Evolutionary conservation across 37 sponge, comb jelly and placozoan species (phyloP).

Genomic region (Ephydatia muelleri): DNA sequence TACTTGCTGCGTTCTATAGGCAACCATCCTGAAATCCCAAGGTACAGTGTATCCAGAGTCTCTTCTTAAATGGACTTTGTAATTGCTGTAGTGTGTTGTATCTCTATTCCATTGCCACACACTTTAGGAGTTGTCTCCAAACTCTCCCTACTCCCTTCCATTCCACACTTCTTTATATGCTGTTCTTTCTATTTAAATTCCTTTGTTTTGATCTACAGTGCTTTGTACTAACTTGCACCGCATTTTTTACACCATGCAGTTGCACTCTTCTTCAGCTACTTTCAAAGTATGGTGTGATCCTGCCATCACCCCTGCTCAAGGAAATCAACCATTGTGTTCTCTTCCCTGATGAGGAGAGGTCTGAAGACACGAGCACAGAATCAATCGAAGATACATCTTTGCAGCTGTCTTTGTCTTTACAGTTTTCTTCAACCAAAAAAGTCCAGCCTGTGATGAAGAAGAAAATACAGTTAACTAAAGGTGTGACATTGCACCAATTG

Average conservation of each 20-base stretch:
- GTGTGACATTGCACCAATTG: constrained; percentile 10
- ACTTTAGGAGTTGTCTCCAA: too few relatives aligned
- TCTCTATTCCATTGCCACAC: too few relatives aligned
- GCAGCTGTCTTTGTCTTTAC: constrained; percentile 4
- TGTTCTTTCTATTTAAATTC: too few relatives aligned
- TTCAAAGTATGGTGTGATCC: constrained; percentile 42
- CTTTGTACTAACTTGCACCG: too few relatives aligned
- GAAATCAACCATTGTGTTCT: constrained; percentile 15
- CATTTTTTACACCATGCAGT: too few relatives aligned
- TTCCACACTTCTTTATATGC: too few relatives aligned
- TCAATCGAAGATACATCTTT: constrained; percentile 8
- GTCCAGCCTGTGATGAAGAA: constrained; percentile 14
- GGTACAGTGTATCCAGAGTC: not conserved
- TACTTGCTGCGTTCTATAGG: constrained; percentile 41
- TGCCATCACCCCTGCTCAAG: constrained; percentile 27
- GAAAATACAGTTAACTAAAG: constrained; percentile 13
- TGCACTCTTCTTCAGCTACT: constrained; percentile 46
- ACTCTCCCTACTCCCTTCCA: too few relatives aligned
- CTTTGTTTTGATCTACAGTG: too few relatives aligned
- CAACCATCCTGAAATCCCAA: constrained; percentile 41
- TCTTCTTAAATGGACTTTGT: too few relatives aligned
- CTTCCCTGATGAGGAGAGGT: constrained; percentile 39
- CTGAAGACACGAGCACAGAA: not conserved
- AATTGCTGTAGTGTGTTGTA: too few relatives aligned
- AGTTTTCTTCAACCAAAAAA: constrained; percentile 32